Evolutionary conservation across 1,140 invertebrate genomes (phyloP), one percentile per base, ranked within the genome.

Genomic region (Pachypeltis micranthus): DNA sequence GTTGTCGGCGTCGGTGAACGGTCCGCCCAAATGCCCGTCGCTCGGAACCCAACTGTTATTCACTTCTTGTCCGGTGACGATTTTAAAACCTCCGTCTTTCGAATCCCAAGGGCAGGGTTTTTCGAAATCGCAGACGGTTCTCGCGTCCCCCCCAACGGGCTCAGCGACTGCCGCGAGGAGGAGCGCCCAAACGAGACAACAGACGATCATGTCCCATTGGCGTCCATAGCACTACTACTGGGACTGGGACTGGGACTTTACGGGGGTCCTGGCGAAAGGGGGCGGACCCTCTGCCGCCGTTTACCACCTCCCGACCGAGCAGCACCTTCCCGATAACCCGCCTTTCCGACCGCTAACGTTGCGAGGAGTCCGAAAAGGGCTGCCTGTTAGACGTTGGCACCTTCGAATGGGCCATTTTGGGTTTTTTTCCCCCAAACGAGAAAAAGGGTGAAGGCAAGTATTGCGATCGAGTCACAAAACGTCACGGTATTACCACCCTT

Each of bases 11-110:
- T 79, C 77, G 1, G 63, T 65, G 3, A 67, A 60, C 0, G 77
- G 77, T 2, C 75, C 77, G 1, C 72, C 69, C 65, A 70, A 71
- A 61, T 77, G 75, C 60, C 76, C 76, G 63, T 74, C 72, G 63
- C 75, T 75, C 24, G 70, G 77, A 2, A 77, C 73, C 12, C 76
- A 76, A 25, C 63, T 65, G 59, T 65, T 65, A 0, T 70, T 72
- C 23, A 76, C 74, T 63, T 76, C 76, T 0, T 75, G 73, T 0
- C 72, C 65, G 26, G 73, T 70, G 23, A 64, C 71, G 0, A 68
- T 47, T 2, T 66, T 47, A 0, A 63, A 66, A 29, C 71, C 72
- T 56, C 73, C 71, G 29, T 73, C 74, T 51, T 51, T 51, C 57
- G 27, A 61, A 25, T 59, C 59, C 66, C 66, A 67, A 19, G 51